These are phyloP conservation scores for Pristionchus fissidentatus DNA, from an alignment of 2,888 invertebrate species.

Conservation along the genomic window DNA sequence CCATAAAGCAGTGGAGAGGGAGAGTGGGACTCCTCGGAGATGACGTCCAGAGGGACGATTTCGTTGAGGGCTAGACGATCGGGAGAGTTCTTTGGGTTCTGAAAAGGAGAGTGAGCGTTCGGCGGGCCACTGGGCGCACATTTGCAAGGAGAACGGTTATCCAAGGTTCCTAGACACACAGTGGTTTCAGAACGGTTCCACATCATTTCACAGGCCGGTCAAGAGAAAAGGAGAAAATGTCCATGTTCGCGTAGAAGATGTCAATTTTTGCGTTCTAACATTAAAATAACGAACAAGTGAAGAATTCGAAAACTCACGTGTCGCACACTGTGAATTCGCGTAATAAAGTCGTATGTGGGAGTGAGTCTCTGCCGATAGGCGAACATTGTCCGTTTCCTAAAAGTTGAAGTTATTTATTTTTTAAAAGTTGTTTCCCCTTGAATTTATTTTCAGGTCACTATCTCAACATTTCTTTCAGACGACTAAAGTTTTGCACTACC, in stretches of 20 bases:
- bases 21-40: neutral
- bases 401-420: neutral
- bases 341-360: slow-evolving; percentile 39
- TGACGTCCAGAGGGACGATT: neutral
- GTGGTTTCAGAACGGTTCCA: too few relatives aligned
- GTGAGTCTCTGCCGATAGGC: slow-evolving; percentile 33
- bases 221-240: too few relatives aligned
- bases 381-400: slow-evolving; percentile 35
- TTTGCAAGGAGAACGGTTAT: neutral
- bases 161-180: neutral
- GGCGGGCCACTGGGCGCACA: neutral
- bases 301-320: slow-evolving; percentile 23
- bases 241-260: too few relatives aligned
- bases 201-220: too few relatives aligned
- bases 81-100: neutral
- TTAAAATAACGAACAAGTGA: too few relatives aligned
- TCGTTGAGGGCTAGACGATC: neutral
- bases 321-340: slow-evolving; percentile 40
- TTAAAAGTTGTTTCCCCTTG: neutral
- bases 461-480: neutral
- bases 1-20: too few relatives aligned
- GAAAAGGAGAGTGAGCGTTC: neutral
- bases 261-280: too few relatives aligned
- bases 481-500: neutral
- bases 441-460: neutral